A percentile compares a stretch with the other conserved stretches of the same genome.
Conservation (phyloP, 2,113 vertebrate species). For the Condylura cristata region DNA sequence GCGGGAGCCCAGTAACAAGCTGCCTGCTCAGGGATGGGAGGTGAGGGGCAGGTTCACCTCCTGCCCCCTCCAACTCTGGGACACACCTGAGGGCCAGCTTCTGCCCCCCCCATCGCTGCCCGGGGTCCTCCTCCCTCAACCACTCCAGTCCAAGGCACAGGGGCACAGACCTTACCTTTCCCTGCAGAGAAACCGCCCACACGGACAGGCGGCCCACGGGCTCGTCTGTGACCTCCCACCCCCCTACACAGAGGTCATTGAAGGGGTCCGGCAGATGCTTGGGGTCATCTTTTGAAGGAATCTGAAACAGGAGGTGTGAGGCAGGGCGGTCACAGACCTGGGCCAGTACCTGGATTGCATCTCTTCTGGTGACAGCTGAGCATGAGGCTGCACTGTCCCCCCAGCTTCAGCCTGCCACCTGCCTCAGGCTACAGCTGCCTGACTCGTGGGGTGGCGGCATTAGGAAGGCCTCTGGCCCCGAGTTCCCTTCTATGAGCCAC, state of each 20-base stretch:
- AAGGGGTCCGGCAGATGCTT: conserved; percentile 93
- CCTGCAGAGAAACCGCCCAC: conserved; percentile 96
- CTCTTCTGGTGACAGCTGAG: neutral
- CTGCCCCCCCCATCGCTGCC: neutral
- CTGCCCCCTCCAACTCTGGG: neutral
- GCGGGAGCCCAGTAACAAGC: neutral
- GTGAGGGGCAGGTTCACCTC: neutral
- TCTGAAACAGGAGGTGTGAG: conserved; percentile 83
- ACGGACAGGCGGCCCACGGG: conserved; percentile 92
- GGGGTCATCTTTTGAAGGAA: conserved; percentile 87
- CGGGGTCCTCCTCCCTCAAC: neutral
- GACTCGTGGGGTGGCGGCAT: neutral
- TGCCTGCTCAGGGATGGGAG: neutral
- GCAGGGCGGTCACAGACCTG: neutral
- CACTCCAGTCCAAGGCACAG: neutral
- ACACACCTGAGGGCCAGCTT: rapidly evolving
- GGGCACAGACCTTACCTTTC: conserved; percentile 87
- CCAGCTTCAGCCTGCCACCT: neutral
- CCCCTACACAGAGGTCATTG: conserved; percentile 95
- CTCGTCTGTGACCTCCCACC: conserved; percentile 95
- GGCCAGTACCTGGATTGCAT: neutral
- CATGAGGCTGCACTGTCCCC: rapidly evolving
- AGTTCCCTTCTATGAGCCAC: neutral
- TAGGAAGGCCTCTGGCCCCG: neutral
- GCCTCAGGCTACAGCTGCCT: neutral